Base-by-base conservation (phyloP, 92 coral and sea anemone species). In the Bergia sp. region DNA sequence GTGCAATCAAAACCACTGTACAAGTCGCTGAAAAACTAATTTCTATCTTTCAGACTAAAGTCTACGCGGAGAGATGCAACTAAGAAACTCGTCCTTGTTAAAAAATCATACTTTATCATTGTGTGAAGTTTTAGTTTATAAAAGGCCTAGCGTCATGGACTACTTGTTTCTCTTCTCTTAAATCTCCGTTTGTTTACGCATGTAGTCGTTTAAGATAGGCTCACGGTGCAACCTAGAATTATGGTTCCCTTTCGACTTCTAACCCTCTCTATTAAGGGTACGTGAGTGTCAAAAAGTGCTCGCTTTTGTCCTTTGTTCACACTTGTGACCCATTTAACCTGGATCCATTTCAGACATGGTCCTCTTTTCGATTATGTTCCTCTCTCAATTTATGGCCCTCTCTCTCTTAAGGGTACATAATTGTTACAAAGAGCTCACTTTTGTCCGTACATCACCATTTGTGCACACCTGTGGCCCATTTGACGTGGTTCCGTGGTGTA, bases 391-490 rank as follows among this genome's bases (percentile, higher is more conserved):
- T 61, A 61, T 13, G 69, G 69, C 29, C 69, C 69, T 61, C 13
- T 43, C 4, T 77, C 1, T n/a, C 20, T 6, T 39, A 13, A 12
- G 11, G 50, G 23, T 75, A 41, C 79, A 10, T 10, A 18, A 45
- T 47, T 23, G 38, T 84, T 47, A 84, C 36, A 71, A 71, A 2
- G 79, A 47, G 87, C 87, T 84, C 44, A 84, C 87, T 72, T 84
- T 84, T 84, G 87, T 84, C 21, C 79, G 64, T 3, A 69, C 87
- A 8, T 84, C 64, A 12, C 79, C 87, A 45, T 84, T 84, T 69
- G 79, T 45, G 23, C 18, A 84, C 21, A 84, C 87, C 36, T 7
- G 78, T 16, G 87, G 21, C 38, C 64, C 61, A 44, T 71, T 72
- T 73, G 87, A 69, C 50, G 29, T 15, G 65, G 40, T 42, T 15